Base-by-base conservation (phyloP, 2,888 invertebrate species). In the Reticulitermes lucifugus region DNA sequence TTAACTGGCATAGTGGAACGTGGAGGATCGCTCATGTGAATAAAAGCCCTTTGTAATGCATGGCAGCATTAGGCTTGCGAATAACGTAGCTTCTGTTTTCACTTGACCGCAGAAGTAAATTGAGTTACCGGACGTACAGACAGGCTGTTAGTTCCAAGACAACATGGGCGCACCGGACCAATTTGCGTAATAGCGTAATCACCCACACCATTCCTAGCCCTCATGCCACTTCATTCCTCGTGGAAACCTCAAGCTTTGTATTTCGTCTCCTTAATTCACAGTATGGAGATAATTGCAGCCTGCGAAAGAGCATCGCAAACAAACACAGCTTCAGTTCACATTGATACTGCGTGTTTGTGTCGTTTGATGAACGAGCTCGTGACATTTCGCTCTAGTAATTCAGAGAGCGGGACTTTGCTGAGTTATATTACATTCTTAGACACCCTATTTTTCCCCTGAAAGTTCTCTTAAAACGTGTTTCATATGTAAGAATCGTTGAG, bases 111-210 rank as follows among this genome's bases (percentile, higher is more conserved):
- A 21, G 35, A 35, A 35, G 73, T 73, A 73, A 73, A 73, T 73
- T 73, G 41, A 41, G 2, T 35, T 73, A 18, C 73, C 6, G 41
- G 73, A 73, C 21, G 0, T 41, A 25, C 65, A 65, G 65, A 65
- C 65, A 25, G n/a, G 6, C n/a, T n/a, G 65, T 65, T 25, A 7
- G 25, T 6, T 5, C 41, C 21, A 73, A 73, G 21, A 35, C 73
- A 73, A 41, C 41, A 41, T 73, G 73, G 41, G 41, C 41, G 73
- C 73, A 73, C 41, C 41, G 73, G 73, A 73, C 73, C 73, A 73
- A 73, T 73, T 73, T 73, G 5, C 73, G 73, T 73, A 73, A 73
- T 73, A 41, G 73, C 14, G 73, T 73, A 73, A 73, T 73, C 73
- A 73, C 73, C 41, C 73, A 73, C 73, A 41, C 73, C 73, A 73